Percentiles rank a stretch among this genome's conserved stretches.
phyloP scores from a whole-genome alignment of 2,797 vertebrate genomes.

The Amphiprion clarkii region DNA sequence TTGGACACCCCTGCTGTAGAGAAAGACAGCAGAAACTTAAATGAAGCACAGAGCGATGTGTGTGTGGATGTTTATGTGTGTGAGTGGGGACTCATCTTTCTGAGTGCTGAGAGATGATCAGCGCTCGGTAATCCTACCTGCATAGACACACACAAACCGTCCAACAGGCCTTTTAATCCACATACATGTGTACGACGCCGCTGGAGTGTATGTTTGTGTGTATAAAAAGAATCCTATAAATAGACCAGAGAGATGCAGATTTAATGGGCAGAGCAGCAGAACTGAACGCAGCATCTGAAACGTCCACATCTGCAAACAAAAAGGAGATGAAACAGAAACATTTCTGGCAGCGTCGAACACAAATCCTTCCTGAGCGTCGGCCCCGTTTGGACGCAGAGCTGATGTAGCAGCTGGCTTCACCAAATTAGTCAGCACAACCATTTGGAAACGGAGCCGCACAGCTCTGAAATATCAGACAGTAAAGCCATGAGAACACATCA shows the following conservation, averaged over 20 bases:
- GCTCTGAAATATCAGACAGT: conserved; percentile 42
- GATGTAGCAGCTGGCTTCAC: conserved; percentile 63
- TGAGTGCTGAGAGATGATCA: conserved; percentile 72
- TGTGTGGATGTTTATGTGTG: conserved; percentile 8
- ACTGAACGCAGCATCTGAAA: not conserved
- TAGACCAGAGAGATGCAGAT: conserved; percentile 12
- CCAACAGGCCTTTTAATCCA: conserved; percentile 58
- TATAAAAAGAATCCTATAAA: conserved; percentile 39
- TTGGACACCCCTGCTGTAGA: too few relatives aligned
- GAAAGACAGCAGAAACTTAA: too few relatives aligned
- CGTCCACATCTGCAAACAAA: not conserved
- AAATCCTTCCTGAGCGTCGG: conserved; percentile 21
- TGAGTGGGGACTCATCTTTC: conserved; percentile 67
- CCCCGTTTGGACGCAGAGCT: conserved; percentile 21
- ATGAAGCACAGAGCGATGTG: not conserved
- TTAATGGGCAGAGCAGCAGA: not conserved
- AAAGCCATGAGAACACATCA: conserved; percentile 30
- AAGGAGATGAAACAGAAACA: not conserved
- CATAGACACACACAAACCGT: conserved; percentile 30
- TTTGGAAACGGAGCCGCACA: conserved; percentile 55
- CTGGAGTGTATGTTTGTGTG: not conserved
- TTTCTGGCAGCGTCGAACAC: not conserved
- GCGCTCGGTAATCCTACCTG: conserved; percentile 75
- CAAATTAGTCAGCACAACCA: conserved; percentile 61
- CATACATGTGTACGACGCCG: conserved; percentile 31